A percentile compares a stretch with the other conserved stretches of the same genome.
phyloP scores from a whole-genome alignment of 2,113 vertebrate species.

The Petromus typicus region DNA sequence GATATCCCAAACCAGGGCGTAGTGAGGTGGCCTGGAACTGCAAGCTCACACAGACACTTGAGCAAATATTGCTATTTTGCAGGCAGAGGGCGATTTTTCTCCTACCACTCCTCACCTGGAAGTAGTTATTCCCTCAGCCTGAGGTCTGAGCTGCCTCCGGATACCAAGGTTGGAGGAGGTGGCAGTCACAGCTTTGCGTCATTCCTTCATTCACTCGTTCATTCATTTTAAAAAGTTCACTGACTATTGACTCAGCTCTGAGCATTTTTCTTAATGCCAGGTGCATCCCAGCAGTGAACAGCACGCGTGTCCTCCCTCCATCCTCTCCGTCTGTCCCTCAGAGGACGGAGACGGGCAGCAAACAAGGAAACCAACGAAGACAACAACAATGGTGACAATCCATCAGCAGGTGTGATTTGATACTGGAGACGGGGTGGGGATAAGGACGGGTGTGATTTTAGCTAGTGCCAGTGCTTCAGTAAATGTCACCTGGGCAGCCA shows the following conservation, averaged over 20 bases:
- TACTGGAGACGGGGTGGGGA: fast-evolving
- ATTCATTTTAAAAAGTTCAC: not conserved
- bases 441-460: no score
- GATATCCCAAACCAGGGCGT: not conserved
- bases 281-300: not conserved
- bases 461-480: not conserved
- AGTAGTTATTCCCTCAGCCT: not conserved
- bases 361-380: not conserved
- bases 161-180: not conserved
- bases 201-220: not conserved
- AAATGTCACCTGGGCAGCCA: not conserved
- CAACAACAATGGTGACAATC: no score
- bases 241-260: not conserved
- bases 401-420: not conserved
- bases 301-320: fast-evolving
- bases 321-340: not conserved
- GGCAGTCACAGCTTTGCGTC: not conserved
- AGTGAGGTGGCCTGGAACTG: fast-evolving
- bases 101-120: not conserved
- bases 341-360: not conserved
- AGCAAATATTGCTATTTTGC: not conserved
- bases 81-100: not conserved
- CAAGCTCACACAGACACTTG: not conserved
- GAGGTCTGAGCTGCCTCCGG: not conserved
- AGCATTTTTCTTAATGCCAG: not conserved